Base-by-base conservation (phyloP, 2,888 invertebrate genomes). In the Peribatodes rhomboidaria region DNA sequence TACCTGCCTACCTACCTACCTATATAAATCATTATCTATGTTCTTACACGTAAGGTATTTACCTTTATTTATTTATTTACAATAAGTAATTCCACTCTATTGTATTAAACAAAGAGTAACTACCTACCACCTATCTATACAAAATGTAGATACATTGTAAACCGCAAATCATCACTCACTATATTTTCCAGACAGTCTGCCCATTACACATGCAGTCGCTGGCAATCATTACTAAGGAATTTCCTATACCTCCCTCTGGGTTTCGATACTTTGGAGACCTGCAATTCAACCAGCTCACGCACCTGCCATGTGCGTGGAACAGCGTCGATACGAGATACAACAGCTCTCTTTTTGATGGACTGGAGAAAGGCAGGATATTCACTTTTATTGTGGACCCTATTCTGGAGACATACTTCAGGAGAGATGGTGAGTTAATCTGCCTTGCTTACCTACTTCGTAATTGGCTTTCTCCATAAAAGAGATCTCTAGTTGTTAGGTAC, bases 161-260 rank as follows among this genome's bases (percentile, higher is more conserved):
- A 37, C 52, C 52, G 33, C 49, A 52, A 11, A 50, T 10, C 13
- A 7, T 27, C 13, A 22, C 44, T 18, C 9, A 83, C 83, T 67
- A 62, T 58, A 39, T 68, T 27, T 62, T 66, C 57, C 85, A 95
- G 95, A 84, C 84, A 49, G 81, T 87, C 31, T 95, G 95, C 80
- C 92, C 93, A 13, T 77, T 95, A 46, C 90, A 93, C 74, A 95
- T 95, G 94, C 93, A 95, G 81, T 89, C 93, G 64, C 82, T 94
- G 49, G 88, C 93, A 35, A 77, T 94, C 47, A 78, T 94, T 46
- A 90, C 90, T 71, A 86, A 90, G 72, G 85, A 90, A 46, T 90
- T 94, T 73, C 68, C 81, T 18, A 71, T 82, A 14, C 83, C 87
- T 50, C 84, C 92, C 8, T 87, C 87, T 42, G 83, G 85, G 33